Evolutionary conservation across 2,797 vertebrate genomes (phyloP), one percentile per base, ranked within the genome.

Genomic region (Microctenopoma steveboyesi): DNA sequence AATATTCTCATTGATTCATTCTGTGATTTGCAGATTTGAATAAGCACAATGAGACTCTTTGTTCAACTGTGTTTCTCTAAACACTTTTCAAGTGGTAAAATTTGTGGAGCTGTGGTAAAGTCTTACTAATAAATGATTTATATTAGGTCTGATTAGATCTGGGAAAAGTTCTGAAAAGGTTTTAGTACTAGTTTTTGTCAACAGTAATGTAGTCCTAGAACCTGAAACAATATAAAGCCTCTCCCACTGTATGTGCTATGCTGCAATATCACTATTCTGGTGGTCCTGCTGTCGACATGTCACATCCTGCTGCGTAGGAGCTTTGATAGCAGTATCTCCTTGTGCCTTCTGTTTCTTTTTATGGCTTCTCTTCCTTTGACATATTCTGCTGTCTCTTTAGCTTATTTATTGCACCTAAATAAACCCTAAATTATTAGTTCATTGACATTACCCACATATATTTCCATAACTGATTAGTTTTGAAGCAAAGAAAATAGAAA

Each of bases 301-400:
- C 86, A 87, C 89, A 84, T 92, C 91, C 92, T 92, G 90, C 66
- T 76, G 57, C 88, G 77, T 83, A 76, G 71, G 47, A 82, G 78
- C 76, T 80, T 67, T 80, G 90, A 89, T 89, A 91, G 78, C 58
- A 48, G 54, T 50, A 49, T 85, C 80, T 78, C 50, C 33, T 67
- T 15, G 39, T 45, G 37, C 66, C 55, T 69, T 67, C 48, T 52
- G 40, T 42, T 37, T 54, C 45, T 69, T 64, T 65, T 55, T 59
- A 13, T 25, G 35, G 43, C 64, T 66, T 67, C 64, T 76, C 70
- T 64, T 72, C 54, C 49, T 15, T 50, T 54, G 40, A 75, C 33
- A 54, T 18, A 16, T 33, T 47, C 50, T 57, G 55, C 52, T 69
- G 51, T 57, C 68, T 55, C 51, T 27, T 27, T 3, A 47, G 8